Percentiles rank a stretch among this genome's conserved stretches.
These are phyloP conservation scores for Brienomyrus longianalis DNA, from an alignment of 2,113 vertebrate species.

Conservation along the genomic window DNA sequence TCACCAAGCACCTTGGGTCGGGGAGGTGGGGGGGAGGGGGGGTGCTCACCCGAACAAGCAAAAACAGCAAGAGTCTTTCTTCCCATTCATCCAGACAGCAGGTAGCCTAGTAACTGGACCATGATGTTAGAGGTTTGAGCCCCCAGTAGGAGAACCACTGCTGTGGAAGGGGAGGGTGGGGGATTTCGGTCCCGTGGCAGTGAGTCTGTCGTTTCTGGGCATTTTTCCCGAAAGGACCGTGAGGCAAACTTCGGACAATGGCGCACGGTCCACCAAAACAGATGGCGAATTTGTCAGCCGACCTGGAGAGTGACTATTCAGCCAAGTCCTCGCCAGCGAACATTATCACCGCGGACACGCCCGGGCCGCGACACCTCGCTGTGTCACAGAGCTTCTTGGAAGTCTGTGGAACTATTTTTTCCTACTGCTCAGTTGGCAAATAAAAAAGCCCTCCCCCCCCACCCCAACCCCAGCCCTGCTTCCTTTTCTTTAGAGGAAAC, in stretches of 20 bases:
- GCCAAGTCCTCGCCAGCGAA: not conserved
- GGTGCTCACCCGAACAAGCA: not conserved
- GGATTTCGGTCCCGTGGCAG: not conserved
- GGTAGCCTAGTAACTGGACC: not conserved
- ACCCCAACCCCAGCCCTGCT: not conserved
- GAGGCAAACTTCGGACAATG: not conserved
- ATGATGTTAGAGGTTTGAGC: not conserved
- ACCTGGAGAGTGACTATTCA: not conserved
- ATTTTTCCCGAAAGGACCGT: not conserved
- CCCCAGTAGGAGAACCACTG: not conserved
- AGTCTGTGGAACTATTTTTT: slow-evolving; percentile 15
- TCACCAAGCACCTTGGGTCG: not conserved
- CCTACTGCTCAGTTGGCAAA: slow-evolving; percentile 11
- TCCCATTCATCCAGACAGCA: not conserved
- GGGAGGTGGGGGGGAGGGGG: not conserved
- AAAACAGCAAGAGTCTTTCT: not conserved
- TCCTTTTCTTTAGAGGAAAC: slow-evolving; percentile 16
- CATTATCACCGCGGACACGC: not conserved
- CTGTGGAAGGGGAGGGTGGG: not conserved
- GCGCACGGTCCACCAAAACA: not conserved
- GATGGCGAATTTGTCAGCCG: slow-evolving; percentile 12
- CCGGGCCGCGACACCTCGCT: not conserved
- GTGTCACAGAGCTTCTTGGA: not conserved
- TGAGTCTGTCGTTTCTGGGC: not conserved
- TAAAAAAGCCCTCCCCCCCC: not conserved